Percentiles rank a stretch among this genome's conserved stretches.
Conservation (phyloP, 2,888 invertebrate genomes). For the Unio delphinus region DNA sequence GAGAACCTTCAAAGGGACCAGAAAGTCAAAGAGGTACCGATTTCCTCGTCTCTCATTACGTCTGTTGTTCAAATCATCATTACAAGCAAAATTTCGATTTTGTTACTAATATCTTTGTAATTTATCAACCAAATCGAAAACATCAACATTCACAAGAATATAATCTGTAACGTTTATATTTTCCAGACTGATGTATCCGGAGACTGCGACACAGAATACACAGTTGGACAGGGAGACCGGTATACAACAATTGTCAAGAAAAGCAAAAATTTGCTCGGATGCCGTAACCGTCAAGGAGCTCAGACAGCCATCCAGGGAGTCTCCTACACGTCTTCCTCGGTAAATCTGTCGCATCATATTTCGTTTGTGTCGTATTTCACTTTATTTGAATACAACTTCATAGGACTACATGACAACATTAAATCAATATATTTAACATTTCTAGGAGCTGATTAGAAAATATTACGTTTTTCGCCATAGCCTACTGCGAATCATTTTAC, state of each 20-base stretch:
- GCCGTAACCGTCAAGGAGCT: conserved; percentile 58
- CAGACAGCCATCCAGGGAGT: conserved; percentile 65
- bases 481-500: no score
- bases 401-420: neutral
- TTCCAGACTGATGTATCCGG: conserved; percentile 84
- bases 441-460: no score
- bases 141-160: neutral
- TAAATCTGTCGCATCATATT: conserved; percentile 37
- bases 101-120: no score
- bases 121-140: neutral
- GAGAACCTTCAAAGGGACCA: conserved; percentile 80
- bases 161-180: neutral
- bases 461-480: no score
- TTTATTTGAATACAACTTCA: neutral
- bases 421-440: no score
- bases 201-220: conserved; percentile 84
- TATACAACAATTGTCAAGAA: conserved; percentile 56
- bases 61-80: no score
- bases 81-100: no score
- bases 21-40: conserved; percentile 50
- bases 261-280: conserved; percentile 64
- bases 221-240: conserved; percentile 49
- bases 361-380: neutral
- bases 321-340: conserved; percentile 63
- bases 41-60: no score